A percentile compares a stretch with the other conserved stretches of the same genome.
These are phyloP conservation scores for Sarcophaga variegata DNA, from an alignment of 2,888 invertebrate species.

Conservation along the genomic window DNA sequence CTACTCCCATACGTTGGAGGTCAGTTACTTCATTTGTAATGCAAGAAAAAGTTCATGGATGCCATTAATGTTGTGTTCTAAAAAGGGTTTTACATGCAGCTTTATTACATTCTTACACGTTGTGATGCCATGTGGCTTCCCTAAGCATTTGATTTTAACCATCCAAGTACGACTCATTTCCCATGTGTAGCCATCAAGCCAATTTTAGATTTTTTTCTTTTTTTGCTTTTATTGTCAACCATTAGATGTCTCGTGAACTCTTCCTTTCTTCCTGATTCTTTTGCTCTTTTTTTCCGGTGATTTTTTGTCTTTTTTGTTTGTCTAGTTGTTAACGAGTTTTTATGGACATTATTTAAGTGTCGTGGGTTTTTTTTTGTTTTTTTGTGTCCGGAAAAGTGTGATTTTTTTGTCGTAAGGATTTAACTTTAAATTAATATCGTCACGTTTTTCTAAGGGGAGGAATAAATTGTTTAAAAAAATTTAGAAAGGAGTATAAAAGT, in stretches of 20 bases:
- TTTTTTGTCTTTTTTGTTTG: conserved; percentile 46
- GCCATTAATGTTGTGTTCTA: conserved; percentile 67
- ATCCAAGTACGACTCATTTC: conserved; percentile 7
- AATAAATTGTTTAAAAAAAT: background rate
- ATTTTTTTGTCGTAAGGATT: conserved; percentile 15
- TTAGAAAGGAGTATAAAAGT: too few species aligned
- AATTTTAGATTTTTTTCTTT: conserved; percentile 40
- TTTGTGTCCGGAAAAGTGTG: background rate
- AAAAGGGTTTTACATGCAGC: conserved; percentile 68
- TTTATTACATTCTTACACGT: conserved; percentile 63
- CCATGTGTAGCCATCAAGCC: conserved; percentile 69
- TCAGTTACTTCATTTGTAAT: conserved; percentile 65
- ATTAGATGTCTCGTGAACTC: conserved; percentile 33
- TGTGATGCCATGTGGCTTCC: conserved; percentile 60
- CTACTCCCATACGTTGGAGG: conserved; percentile 54
- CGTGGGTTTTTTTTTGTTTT: background rate
- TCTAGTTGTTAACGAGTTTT: conserved; percentile 64
- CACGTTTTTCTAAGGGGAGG: conserved; percentile 21
- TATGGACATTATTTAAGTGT: conserved; percentile 43
- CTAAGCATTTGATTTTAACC: conserved; percentile 40
- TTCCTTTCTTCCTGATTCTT: background rate
- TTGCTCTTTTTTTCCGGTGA: background rate
- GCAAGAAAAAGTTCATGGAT: conserved; percentile 58
- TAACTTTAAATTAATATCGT: conserved; percentile 51
- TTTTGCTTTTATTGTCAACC: conserved; percentile 26